These are phyloP conservation scores for Cryptoleucopteryx plumbea DNA, from an alignment of 2,113 vertebrate species.

Conservation along the genomic window DNA sequence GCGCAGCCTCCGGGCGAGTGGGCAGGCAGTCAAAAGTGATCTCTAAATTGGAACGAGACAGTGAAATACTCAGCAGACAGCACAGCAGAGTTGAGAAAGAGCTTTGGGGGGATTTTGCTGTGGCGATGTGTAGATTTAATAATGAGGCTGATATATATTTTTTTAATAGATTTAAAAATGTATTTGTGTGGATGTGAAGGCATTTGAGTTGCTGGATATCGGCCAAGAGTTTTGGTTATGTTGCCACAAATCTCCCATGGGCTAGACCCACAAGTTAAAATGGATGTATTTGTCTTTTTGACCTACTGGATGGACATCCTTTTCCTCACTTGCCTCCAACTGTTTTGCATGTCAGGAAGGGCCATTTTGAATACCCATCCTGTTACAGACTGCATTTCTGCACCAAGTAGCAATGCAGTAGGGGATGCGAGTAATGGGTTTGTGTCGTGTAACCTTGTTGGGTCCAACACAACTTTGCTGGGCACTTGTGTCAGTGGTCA, in stretches of 20 bases:
- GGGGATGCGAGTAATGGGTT: not conserved
- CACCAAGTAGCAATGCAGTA: fast-evolving
- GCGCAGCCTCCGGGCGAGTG: fast-evolving
- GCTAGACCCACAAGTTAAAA: not conserved
- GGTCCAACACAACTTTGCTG: not conserved
- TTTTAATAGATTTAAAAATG: not conserved
- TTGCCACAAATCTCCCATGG: not conserved
- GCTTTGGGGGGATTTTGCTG: not conserved
- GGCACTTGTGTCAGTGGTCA: not conserved
- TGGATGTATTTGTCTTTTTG: not conserved
- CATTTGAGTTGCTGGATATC: not conserved
- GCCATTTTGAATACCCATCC: not conserved
- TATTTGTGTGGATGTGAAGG: not conserved
- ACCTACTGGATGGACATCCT: not conserved
- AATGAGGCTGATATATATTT: not conserved
- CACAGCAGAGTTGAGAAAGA: not conserved
- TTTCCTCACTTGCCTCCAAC: not conserved
- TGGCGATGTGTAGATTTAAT: not conserved
- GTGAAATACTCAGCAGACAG: not conserved
- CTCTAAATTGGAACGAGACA: not conserved
- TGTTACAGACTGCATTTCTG: not conserved
- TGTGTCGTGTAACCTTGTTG: not conserved
- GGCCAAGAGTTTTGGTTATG: not conserved
- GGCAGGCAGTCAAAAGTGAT: not conserved
- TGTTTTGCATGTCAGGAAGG: not conserved